Base-by-base conservation (phyloP, 2,888 invertebrate genomes). In the Panorpa germanica region DNA sequence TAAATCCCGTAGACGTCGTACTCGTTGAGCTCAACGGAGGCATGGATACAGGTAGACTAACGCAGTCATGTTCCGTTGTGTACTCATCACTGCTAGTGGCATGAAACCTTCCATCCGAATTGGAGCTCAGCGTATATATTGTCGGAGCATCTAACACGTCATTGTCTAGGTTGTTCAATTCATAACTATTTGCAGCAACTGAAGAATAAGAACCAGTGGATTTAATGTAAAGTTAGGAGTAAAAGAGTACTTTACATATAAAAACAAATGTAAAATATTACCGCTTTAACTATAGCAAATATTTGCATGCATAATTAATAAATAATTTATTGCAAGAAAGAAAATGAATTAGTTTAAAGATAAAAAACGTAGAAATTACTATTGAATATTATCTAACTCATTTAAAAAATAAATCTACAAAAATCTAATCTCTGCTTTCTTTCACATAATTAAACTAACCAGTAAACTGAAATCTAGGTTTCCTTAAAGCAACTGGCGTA, bases 401-500 rank as follows among this genome's bases (percentile, higher is more conserved):
- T 28, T 9, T 19, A 9, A 19, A 26, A 33, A 33, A 29, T n/a
- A n/a, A n/a, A n/a, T n/a, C n/a, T n/a, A n/a, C n/a, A n/a, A n/a
- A n/a, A n/a, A n/a, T n/a, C n/a, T n/a, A n/a, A n/a, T n/a, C n/a
- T n/a, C n/a, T n/a, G n/a, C n/a, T n/a, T n/a, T n/a, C n/a, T n/a
- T n/a, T n/a, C n/a, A n/a, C n/a, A n/a, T 9, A 19, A 19, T 15
- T 28, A 3, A 39, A 50, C 55, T 59, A 60, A 63, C 62, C 61
- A 58, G 61, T 58, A 56, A 74, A 70, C 55, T 71, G 70, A 52
- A 74, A 69, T 50, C 69, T 65, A 48, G 69, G 70, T 52, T 73
- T 73, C 50, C 70, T 61, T 52, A 63, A 56, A 44, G 61, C 60
- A 43, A 64, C 61, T 41, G 66, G 65, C 35, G 65, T 64, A 41